phyloP scores from a whole-genome alignment of 1,140 invertebrate genomes.

The Radopholus similis region DNA sequence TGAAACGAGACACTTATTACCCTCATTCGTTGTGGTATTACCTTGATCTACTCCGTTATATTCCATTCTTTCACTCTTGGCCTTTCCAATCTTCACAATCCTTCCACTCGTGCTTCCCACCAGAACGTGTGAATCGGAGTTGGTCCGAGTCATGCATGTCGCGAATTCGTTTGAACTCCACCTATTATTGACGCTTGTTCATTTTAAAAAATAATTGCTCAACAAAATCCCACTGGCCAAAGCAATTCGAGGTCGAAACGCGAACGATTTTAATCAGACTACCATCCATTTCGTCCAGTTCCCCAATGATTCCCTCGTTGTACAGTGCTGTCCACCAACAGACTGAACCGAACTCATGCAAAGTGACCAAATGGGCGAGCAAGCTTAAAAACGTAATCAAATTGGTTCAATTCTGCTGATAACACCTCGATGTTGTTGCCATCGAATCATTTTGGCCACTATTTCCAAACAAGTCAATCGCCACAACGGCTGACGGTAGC shows the following conservation, averaged over 20 bases:
- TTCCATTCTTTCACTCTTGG: no score
- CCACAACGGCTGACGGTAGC: not conserved
- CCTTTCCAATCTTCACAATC: no score
- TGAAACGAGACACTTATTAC: not conserved
- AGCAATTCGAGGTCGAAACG: not conserved
- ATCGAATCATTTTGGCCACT: not conserved
- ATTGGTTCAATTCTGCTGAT: not conserved
- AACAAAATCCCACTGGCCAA: no score
- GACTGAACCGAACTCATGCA: not conserved
- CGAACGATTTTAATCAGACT: not conserved
- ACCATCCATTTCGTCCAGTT: not conserved
- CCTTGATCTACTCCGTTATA: no score
- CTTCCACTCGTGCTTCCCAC: no score
- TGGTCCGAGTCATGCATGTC: no score
- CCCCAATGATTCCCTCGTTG: not conserved
- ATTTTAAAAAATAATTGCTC: no score
- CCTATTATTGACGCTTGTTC: no score
- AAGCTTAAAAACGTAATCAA: not conserved
- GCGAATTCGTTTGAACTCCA: no score
- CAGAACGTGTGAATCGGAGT: no score
- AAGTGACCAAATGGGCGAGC: not conserved
- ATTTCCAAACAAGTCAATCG: not conserved
- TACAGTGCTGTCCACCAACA: not conserved
- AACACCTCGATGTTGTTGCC: not conserved
- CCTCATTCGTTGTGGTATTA: not conserved